Conservation (phyloP, 1,140 invertebrate species). For the Nasonia vitripennis region DNA sequence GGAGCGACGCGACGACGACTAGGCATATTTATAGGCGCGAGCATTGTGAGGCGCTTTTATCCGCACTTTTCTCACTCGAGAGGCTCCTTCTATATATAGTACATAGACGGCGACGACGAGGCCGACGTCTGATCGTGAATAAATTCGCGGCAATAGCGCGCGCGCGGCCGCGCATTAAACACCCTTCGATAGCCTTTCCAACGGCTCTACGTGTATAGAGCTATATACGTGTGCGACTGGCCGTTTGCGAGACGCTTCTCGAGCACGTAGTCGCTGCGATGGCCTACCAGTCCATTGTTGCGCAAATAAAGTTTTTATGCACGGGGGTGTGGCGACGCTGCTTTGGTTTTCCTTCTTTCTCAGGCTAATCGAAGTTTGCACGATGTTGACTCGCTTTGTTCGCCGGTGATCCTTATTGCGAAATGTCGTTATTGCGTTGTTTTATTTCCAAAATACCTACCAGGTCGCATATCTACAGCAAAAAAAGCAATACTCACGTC, state of each 20-base stretch:
- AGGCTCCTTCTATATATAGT: neutral
- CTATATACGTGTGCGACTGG: neutral
- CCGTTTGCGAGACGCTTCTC: conserved; percentile 4
- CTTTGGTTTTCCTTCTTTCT: neutral
- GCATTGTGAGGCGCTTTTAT: neutral
- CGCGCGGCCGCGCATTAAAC: conserved; percentile 55
- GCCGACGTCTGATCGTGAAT: conserved; percentile 42
- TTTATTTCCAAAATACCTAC: too few species aligned
- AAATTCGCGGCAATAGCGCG: conserved; percentile 43
- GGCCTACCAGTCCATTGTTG: conserved; percentile 24
- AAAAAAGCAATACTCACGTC: neutral
- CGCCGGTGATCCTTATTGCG: too few species aligned
- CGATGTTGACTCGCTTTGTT: neutral
- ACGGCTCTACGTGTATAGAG: neutral
- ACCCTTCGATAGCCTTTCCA: conserved; percentile 51
- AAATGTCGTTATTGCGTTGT: too few species aligned
- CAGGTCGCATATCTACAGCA: too few species aligned
- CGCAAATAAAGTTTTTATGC: conserved; percentile 47
- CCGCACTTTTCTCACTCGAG: conserved; percentile 6
- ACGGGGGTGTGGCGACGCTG: neutral
- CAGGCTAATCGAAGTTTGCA: neutral
- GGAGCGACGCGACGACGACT: conserved; percentile 1
- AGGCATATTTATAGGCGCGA: neutral
- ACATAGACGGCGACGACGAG: neutral
- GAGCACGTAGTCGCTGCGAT: conserved; percentile 17